phyloP scores from a whole-genome alignment of 1,140 invertebrate genomes.

The Idris sp. region DNA sequence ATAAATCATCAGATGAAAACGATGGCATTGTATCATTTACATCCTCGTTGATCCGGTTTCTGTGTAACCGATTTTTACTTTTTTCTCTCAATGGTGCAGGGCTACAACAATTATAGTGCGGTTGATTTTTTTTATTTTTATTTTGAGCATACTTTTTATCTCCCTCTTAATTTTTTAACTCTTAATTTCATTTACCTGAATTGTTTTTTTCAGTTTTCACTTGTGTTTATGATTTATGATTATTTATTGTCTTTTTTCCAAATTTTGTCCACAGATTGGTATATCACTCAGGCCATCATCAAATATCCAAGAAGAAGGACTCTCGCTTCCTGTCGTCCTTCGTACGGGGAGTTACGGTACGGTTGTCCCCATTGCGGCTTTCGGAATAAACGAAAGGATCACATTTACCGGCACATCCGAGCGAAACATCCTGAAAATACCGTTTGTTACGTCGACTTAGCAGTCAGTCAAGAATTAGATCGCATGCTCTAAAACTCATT shows the following conservation, averaged over 20 bases:
- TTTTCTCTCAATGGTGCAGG: slow-evolving; percentile 37
- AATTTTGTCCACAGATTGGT: slow-evolving; percentile 62
- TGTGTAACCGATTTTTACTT: slow-evolving; percentile 6
- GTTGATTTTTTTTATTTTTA: slow-evolving; percentile 6
- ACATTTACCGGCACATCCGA: slow-evolving; percentile 59
- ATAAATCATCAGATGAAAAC: slow-evolving; percentile 33
- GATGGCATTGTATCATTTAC: slow-evolving; percentile 36
- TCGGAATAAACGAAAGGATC: slow-evolving; percentile 60
- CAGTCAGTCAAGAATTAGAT: slow-evolving; percentile 53
- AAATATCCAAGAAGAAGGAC: slow-evolving; percentile 50
- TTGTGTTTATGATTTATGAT: not conserved
- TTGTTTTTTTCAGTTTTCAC: slow-evolving; percentile 5
- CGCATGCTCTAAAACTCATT: slow-evolving; percentile 27
- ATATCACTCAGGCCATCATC: slow-evolving; percentile 47
- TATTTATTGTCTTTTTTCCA: slow-evolving; percentile 29
- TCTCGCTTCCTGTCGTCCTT: slow-evolving; percentile 2
- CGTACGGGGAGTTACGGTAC: slow-evolving; percentile 40
- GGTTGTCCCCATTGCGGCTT: slow-evolving; percentile 58
- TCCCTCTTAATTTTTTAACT: slow-evolving; percentile 6
- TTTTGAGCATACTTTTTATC: slow-evolving; percentile 6
- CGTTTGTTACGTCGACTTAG: slow-evolving; percentile 56
- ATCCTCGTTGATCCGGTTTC: slow-evolving; percentile 9
- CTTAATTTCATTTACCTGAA: not conserved
- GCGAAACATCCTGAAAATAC: slow-evolving; percentile 54
- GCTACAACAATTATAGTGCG: slow-evolving; percentile 10